Conservation (phyloP, 1,140 invertebrate genomes). For the Platyscapa corneri region DNA sequence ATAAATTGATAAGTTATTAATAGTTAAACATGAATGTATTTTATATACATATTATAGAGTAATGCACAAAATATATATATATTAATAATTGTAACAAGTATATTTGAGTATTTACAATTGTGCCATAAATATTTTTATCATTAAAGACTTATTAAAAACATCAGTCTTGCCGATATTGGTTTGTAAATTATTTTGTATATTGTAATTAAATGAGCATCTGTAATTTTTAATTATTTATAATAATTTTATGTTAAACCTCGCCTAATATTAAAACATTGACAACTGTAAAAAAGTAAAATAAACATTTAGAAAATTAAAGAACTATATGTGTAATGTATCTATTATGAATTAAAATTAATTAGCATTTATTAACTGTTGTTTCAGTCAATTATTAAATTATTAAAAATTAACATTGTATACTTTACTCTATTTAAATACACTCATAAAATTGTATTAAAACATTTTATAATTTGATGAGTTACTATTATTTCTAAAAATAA, state of each 20-base stretch:
- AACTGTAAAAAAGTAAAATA: slow-evolving; percentile 6
- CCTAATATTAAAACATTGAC: slow-evolving; percentile 15
- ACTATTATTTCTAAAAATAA: slow-evolving; percentile 29
- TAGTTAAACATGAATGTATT: neutral
- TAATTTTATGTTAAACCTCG: slow-evolving; percentile 28
- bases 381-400: slow-evolving; percentile 11
- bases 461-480: slow-evolving; percentile 24
- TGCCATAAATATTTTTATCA: slow-evolving; percentile 50
- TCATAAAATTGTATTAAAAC: neutral
- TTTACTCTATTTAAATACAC: neutral
- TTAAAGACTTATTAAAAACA: slow-evolving; percentile 36
- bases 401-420: neutral
- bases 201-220: slow-evolving; percentile 43
- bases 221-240: slow-evolving; percentile 30
- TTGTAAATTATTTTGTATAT: slow-evolving; percentile 32
- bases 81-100: slow-evolving; percentile 38
- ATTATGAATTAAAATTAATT: slow-evolving; percentile 11
- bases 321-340: slow-evolving; percentile 31
- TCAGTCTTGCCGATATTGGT: slow-evolving; percentile 44
- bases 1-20: neutral
- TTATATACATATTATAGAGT: slow-evolving; percentile 46
- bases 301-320: neutral
- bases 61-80: slow-evolving; percentile 43
- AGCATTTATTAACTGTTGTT: neutral
- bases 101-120: slow-evolving; percentile 40